These are phyloP conservation scores for Aleiodes leptofemur DNA, from an alignment of 2,888 invertebrate genomes.

Conservation along the genomic window DNA sequence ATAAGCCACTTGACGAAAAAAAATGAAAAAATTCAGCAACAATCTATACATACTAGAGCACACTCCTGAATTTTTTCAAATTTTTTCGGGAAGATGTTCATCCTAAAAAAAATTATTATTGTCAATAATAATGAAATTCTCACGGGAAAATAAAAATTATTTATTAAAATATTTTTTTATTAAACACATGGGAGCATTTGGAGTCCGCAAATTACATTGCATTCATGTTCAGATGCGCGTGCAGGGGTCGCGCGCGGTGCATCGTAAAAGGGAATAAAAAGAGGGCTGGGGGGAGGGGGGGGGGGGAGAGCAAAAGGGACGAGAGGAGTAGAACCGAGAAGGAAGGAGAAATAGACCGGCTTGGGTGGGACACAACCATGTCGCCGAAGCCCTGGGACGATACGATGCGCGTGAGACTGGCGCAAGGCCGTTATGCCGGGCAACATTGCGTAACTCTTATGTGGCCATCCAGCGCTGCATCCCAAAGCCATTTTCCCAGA, in stretches of 20 bases:
- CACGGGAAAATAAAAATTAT: background rate
- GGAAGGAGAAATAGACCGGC: constrained; percentile 14
- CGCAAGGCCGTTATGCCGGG: constrained; percentile 66
- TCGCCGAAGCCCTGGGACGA: constrained; percentile 53
- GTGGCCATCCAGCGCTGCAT: constrained; percentile 20
- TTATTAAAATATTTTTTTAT: background rate
- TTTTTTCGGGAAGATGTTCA: background rate
- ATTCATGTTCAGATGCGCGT: constrained; percentile 33
- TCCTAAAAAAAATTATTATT: too few relatives aligned
- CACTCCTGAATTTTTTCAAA: background rate
- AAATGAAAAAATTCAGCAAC: too few relatives aligned
- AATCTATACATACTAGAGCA: too few relatives aligned
- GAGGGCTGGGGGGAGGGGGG: constrained; percentile 4
- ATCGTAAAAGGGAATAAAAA: constrained; percentile 20
- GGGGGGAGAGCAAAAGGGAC: background rate
- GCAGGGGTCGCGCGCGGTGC: constrained; percentile 27
- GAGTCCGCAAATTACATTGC: constrained; percentile 9
- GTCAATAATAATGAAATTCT: too few relatives aligned
- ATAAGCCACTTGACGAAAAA: too few relatives aligned
- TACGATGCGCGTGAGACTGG: constrained; percentile 65
- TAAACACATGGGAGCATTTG: background rate
- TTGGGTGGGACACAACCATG: constrained; percentile 30
- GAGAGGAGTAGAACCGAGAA: background rate
- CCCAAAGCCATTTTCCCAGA: constrained; percentile 23
- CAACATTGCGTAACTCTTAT: constrained; percentile 65